phyloP scores from a whole-genome alignment of 2,113 vertebrate genomes.

The Nothocercus julius region DNA sequence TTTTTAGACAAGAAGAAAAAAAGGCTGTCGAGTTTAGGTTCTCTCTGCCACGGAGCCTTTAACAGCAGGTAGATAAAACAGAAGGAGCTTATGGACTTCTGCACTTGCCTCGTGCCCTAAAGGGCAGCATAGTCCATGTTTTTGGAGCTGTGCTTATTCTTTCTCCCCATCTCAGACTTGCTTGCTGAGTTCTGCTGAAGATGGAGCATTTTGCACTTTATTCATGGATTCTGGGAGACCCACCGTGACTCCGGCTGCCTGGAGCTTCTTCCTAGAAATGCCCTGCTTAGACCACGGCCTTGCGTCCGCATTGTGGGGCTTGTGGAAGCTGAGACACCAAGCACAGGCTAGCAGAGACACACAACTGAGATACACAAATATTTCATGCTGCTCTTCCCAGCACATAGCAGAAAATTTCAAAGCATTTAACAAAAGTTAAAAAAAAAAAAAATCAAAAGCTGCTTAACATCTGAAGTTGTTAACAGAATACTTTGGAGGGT shows the following conservation, averaged over 20 bases:
- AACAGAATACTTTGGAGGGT: not conserved
- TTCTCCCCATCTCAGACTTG: not conserved
- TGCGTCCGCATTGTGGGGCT: not conserved
- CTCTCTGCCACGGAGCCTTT: not conserved
- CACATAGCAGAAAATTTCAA: not conserved
- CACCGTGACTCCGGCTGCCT: not conserved
- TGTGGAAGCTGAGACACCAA: not conserved
- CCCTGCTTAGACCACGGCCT: not conserved
- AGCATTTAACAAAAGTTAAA: not conserved
- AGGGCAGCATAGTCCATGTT: accelerated
- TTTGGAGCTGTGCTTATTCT: not conserved
- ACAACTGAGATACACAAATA: not conserved
- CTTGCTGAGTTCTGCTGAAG: not conserved
- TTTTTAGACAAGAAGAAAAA: not conserved
- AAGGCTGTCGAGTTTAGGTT: not conserved
- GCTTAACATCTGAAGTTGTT: not conserved
- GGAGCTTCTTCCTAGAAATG: not conserved
- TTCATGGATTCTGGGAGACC: not conserved
- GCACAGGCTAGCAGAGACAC: not conserved
- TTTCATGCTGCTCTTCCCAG: not conserved
- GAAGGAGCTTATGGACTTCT: not conserved
- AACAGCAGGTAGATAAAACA: not conserved
- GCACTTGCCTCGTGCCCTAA: not conserved
- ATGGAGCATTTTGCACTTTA: not conserved
- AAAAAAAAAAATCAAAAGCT: accelerated